Conservation (phyloP, 2,888 invertebrate genomes). For the Limnephilus rhombicus region DNA sequence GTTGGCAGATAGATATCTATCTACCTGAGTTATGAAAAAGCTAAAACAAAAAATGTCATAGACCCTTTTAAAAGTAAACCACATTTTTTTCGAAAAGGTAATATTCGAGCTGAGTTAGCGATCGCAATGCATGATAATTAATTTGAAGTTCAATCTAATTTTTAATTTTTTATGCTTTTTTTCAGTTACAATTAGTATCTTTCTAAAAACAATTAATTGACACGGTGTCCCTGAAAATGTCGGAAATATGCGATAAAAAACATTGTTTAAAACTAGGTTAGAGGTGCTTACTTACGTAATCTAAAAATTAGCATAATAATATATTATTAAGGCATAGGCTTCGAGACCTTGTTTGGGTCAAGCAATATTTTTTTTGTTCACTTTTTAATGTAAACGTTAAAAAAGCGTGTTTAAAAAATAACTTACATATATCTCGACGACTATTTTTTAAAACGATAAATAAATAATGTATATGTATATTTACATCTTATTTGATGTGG, state of each 20-base stretch:
- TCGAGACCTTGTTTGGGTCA: not conserved
- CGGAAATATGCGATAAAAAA: not conserved
- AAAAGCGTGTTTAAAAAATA: not conserved
- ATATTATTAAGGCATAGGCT: not conserved
- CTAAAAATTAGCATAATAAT: too few relatives aligned
- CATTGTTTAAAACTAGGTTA: not conserved
- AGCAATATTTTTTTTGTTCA: not conserved
- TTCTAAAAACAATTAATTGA: not conserved
- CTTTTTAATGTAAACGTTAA: not conserved
- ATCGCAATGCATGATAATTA: not conserved
- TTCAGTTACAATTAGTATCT: not conserved
- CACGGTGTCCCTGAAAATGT: not conserved
- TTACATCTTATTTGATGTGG: not conserved
- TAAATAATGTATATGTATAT: not conserved
- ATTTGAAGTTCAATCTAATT: not conserved
- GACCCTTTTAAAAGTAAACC: too few relatives aligned
- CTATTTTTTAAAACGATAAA: not conserved
- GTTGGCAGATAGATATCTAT: too few relatives aligned
- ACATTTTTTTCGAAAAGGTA: too few relatives aligned
- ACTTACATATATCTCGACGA: not conserved
- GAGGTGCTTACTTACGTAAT: not conserved
- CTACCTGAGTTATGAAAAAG: too few relatives aligned
- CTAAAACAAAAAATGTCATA: too few relatives aligned
- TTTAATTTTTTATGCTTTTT: not conserved
- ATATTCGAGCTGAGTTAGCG: too few relatives aligned